phyloP scores from a whole-genome alignment of 2,888 invertebrate species.

The Stenurella melanura region DNA sequence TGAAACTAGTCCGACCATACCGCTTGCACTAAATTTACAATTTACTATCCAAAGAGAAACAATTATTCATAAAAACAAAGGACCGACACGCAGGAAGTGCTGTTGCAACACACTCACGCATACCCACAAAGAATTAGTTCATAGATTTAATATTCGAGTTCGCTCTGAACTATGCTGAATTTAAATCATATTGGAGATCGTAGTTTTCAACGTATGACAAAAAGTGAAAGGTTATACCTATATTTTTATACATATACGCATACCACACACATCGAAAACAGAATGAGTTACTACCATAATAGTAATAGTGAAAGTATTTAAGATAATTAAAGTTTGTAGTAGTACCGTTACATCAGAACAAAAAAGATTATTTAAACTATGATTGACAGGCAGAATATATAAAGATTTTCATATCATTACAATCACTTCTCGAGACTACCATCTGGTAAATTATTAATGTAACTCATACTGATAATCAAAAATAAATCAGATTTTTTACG shows the following conservation, averaged over 20 bases:
- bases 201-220: not conserved
- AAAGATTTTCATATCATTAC: not conserved
- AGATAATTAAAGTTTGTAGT: not conserved
- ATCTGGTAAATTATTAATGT: no score
- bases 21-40: no score
- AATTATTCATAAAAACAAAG: not conserved
- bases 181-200: not conserved
- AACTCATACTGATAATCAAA: no score
- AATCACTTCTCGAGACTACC: no score
- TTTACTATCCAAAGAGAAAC: no score
- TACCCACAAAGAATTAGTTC: not conserved
- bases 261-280: constrained; percentile 7
- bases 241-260: not conserved
- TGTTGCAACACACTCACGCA: not conserved
- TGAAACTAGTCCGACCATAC: no score
- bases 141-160: not conserved
- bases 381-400: not conserved
- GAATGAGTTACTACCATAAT: not conserved
- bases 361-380: not conserved
- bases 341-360: not conserved
- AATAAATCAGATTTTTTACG: no score
- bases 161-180: not conserved
- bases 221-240: not conserved
- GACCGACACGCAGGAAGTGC: not conserved
- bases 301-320: constrained; percentile 1